These are phyloP conservation scores for Aleiodes alternator DNA, from an alignment of 2,888 invertebrate species.

Conservation along the genomic window DNA sequence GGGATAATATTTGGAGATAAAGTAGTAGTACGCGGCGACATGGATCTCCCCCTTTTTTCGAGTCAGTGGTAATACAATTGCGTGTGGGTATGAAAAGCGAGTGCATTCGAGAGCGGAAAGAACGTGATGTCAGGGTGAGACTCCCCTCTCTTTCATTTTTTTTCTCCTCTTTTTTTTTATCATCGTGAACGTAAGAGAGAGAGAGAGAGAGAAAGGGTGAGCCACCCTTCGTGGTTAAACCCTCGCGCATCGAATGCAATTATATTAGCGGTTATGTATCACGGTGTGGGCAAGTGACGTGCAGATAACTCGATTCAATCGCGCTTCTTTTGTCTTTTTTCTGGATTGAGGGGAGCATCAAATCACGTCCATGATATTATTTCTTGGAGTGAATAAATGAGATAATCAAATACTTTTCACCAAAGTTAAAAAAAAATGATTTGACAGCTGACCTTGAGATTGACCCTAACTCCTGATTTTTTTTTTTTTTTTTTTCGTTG, in stretches of 20 bases:
- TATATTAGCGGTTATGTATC: constrained; percentile 49
- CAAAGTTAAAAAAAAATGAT: not conserved
- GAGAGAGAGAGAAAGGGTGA: not conserved
- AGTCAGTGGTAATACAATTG: constrained; percentile 3
- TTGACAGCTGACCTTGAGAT: constrained; percentile 28
- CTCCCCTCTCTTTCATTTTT: constrained; percentile 33
- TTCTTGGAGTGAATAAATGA: constrained; percentile 29
- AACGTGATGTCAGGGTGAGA: constrained; percentile 3
- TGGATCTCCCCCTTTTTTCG: not conserved
- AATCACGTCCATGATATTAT: constrained; percentile 4
- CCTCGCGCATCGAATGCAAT: constrained; percentile 48
- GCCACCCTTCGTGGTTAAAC: constrained; percentile 43
- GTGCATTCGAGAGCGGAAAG: constrained; percentile 23
- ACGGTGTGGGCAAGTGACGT: constrained; percentile 54
- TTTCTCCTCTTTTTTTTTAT: constrained; percentile 31
- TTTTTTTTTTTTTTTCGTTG: constrained; percentile 11
- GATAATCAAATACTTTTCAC: too few relatives aligned
- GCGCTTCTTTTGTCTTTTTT: constrained; percentile 1
- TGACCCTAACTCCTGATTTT: constrained; percentile 19
- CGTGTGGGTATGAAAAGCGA: not conserved
- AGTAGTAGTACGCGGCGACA: not conserved
- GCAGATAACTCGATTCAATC: constrained; percentile 57
- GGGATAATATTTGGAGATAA: constrained; percentile 52
- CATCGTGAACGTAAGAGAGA: constrained; percentile 47
- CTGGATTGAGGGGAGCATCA: not conserved